These are phyloP conservation scores for Candidula unifasciata DNA, from an alignment of 2,888 invertebrate genomes.

Conservation along the genomic window DNA sequence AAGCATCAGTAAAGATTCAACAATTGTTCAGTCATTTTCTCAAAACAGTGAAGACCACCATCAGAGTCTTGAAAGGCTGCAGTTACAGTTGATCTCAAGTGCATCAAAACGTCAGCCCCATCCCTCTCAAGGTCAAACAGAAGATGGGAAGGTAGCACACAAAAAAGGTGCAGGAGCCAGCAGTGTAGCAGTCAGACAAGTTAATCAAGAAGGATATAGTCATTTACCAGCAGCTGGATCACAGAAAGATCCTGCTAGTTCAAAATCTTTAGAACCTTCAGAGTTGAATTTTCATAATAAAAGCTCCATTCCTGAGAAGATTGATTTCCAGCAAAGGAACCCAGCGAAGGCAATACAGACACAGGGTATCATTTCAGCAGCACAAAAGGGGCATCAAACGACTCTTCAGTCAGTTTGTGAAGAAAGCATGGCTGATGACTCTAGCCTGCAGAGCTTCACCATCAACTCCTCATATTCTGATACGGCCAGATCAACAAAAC, in stretches of 20 bases:
- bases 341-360: not conserved
- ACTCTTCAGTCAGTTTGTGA: not conserved
- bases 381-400: not conserved
- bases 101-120: not conserved
- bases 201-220: not conserved
- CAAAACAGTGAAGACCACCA: not conserved
- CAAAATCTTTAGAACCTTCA: not conserved
- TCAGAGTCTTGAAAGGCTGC: not conserved
- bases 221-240: not conserved
- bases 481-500: not conserved
- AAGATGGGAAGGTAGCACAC: not conserved
- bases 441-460: slow-evolving; percentile 12
- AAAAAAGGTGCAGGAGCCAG: not conserved
- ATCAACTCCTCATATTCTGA: slow-evolving; percentile 1
- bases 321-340: slow-evolving; percentile 6
- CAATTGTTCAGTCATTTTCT: not conserved
- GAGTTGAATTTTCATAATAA: not conserved
- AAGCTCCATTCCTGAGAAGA: not conserved
- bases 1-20: not conserved
- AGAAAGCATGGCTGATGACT: not conserved
- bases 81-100: not conserved
- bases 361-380: not conserved
- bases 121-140: not conserved
- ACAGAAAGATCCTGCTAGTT: too few relatives aligned
- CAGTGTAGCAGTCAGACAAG: not conserved